Evolutionary conservation across 2,797 vertebrate genomes (phyloP), one percentile per base, ranked within the genome.

Genomic region (Corythornis leucogaster): DNA sequence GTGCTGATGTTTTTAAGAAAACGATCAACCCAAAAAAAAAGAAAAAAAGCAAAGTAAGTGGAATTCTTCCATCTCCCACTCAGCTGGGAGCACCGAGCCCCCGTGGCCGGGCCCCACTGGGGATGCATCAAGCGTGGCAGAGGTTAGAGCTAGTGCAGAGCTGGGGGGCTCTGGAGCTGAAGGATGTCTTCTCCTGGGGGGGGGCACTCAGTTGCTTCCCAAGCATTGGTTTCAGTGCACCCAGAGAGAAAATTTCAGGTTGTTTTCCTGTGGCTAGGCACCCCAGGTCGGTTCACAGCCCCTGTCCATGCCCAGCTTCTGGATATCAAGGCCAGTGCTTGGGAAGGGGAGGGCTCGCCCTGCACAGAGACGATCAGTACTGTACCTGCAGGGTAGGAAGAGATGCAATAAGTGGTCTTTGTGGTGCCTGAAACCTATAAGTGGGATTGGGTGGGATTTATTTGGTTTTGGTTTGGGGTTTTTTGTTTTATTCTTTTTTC

Each of bases 51-150:
- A 78, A 88, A 63, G 73, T 95, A 95, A 96, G 97, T 98, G 97
- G 97, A 98, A 98, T 98, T 97, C 97, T 98, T 98, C 97, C 97
- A 97, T 97, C 97, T 98, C 97, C 97, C 75, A n/a, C 93, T 97
- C 96, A 96, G 95, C 80, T 1, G 0, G 33, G 77, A 90, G 33
- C 80, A 75, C 46, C 5, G 22, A 15, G 86, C 77, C 43, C 12
- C 31, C 4, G 1, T 0, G 21, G 80, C 69, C 15, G 87, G 96
- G 95, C 90, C 91, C 93, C 0, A 79, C 97, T 96, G 96, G 96
- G 97, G 97, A 98, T 98, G 98, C 97, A 98, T 98, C 97, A 97
- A 97, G 94, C 50, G 33, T 96, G 92, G 96, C 71, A 63, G 80
- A 95, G 87, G 95, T 92, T 89, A 96, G 96, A 92, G 92, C 95